These are phyloP conservation scores for Drosophila borborema DNA, from an alignment of 2,888 invertebrate genomes.

Conservation along the genomic window DNA sequence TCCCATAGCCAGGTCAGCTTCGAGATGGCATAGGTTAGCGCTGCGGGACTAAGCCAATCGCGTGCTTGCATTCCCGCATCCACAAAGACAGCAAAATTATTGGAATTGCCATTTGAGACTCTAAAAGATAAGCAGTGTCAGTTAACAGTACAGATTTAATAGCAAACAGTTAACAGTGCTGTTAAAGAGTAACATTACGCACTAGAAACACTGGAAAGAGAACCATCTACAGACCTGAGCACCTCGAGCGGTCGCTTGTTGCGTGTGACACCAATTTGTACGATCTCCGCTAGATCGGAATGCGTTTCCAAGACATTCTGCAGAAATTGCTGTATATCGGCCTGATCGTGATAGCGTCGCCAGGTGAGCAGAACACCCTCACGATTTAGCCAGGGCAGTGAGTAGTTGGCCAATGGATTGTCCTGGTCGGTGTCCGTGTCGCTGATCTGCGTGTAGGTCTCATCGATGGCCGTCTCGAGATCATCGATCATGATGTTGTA, in stretches of 20 bases:
- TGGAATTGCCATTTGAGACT: slow-evolving; percentile 89
- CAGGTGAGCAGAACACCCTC: slow-evolving; percentile 87
- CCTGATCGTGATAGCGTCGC: slow-evolving; percentile 90
- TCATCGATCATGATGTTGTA: slow-evolving; percentile 91
- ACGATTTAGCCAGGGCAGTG: slow-evolving; percentile 81
- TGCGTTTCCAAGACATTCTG: slow-evolving; percentile 89
- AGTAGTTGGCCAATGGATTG: slow-evolving; percentile 35
- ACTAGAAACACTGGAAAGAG: too few relatives aligned
- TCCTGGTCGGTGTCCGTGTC: slow-evolving; percentile 86
- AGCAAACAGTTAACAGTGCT: background rate
- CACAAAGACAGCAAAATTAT: slow-evolving; percentile 89
- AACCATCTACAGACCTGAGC: slow-evolving; percentile 67
- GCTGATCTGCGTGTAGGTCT: slow-evolving; percentile 87
- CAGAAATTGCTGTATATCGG: slow-evolving; percentile 89
- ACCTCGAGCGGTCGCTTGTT: slow-evolving; percentile 91
- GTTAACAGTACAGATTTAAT: background rate
- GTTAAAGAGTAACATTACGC: too few relatives aligned
- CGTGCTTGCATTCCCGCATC: slow-evolving; percentile 93
- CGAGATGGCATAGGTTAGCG: slow-evolving; percentile 91
- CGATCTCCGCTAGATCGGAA: slow-evolving; percentile 90
- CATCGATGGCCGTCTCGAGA: slow-evolving; percentile 90
- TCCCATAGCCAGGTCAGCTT: slow-evolving; percentile 88
- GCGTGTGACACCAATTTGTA: slow-evolving; percentile 90
- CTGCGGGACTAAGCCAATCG: slow-evolving; percentile 94
- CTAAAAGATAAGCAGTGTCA: slow-evolving; percentile 75